Percentiles rank a stretch among this genome's conserved stretches.
Conservation (phyloP, 1,140 invertebrate genomes). For the Aphelenchoides besseyi region DNA sequence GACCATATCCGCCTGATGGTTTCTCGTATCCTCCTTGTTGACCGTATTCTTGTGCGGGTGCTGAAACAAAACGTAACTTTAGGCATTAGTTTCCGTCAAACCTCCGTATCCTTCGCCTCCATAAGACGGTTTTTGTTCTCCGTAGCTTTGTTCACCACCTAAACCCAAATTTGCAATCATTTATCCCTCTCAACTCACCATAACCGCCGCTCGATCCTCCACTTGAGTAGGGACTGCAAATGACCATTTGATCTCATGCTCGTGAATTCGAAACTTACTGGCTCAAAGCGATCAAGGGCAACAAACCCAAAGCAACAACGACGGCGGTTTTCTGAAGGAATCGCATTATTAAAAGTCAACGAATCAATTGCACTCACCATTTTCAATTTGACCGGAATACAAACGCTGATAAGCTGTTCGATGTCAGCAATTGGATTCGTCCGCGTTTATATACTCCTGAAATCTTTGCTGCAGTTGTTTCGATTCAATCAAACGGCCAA, state of each 20-base stretch:
- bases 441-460: neutral
- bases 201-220: too few species aligned
- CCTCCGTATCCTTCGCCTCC: neutral
- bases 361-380: neutral
- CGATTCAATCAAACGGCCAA: neutral
- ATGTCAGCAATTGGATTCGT: neutral
- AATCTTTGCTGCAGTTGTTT: neutral
- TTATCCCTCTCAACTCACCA: too few species aligned
- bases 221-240: conserved; percentile 2
- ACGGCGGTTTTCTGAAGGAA: neutral
- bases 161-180: too few species aligned
- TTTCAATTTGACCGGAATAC: neutral
- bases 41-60: neutral
- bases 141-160: too few species aligned
- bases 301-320: neutral
- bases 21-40: neutral
- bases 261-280: neutral
- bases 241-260: too few species aligned
- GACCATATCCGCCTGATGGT: neutral
- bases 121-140: neutral
- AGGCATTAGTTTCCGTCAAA: neutral
- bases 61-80: neutral
- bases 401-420: neutral
- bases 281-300: neutral
- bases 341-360: neutral